Evolutionary conservation across 2,113 vertebrate genomes (phyloP), one percentile per base, ranked within the genome.

Genomic region (Apus apus): DNA sequence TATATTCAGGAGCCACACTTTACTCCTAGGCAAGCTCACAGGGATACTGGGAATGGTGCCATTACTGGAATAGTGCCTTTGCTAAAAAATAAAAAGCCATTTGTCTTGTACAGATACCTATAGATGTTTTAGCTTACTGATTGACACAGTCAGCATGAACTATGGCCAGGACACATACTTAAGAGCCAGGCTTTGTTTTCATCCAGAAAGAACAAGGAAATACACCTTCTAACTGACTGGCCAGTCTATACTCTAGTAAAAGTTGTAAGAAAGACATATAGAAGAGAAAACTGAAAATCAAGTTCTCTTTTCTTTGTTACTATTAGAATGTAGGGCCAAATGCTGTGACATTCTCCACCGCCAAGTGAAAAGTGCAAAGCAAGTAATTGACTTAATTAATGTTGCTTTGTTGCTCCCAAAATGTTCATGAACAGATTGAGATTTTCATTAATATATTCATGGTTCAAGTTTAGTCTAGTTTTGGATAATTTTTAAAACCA

Each of bases 381-480:
- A 23, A 62, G 58, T 65, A 72, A 82, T 62, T 62, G 40, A 43
- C 54, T 89, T 87, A 73, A 94, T 91, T 87, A 89, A 89, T 85
- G 50, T 5, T 75, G 61, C 29, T 93, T 82, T 75, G 93, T 71
- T 50, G 27, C 62, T 94, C 46, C 40, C 77, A 82, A 57, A 95
- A 40, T 38, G 66, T 46, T 85, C 74, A 29, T 23, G 89, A 96
- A 91, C 91, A 95, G 87, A 91, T 58, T 95, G 93, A 87, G 77
- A 66, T 74, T 95, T 87, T 71, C 70, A 81, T 95, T 94, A 95
- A 95, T 78, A 61, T 94, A 95, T 89, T 91, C 84, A 89, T 73
- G 30, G 73, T 85, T 91, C 77, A 82, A 68, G 29, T 65, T 95
- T 32, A 79, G 77, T 50, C 38, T 50, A 68, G 70, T 60, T 94